A percentile compares a stretch with the other conserved stretches of the same genome.
These are phyloP conservation scores for Isaurus tuberculatus DNA, from an alignment of 92 coral and sea anemone species.

Conservation along the genomic window DNA sequence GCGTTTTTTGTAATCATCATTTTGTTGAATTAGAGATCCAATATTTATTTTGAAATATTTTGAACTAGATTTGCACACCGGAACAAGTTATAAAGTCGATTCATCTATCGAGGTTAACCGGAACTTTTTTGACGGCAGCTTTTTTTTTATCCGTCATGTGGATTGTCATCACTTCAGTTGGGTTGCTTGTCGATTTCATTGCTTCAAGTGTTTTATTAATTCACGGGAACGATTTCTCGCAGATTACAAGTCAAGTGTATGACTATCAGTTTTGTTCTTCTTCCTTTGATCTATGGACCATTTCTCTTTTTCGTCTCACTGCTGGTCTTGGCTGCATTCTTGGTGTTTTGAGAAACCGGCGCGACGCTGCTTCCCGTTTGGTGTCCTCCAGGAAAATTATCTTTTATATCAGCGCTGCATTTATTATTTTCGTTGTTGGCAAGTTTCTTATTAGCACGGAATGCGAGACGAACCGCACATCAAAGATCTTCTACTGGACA, in stretches of 20 bases:
- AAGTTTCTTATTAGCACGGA: constrained; percentile 92
- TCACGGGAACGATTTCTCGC: constrained; percentile 73
- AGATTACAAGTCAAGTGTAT: constrained; percentile 35
- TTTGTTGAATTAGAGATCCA: too few relatives aligned
- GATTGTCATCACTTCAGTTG: constrained; percentile 20
- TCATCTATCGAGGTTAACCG: neutral
- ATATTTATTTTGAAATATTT: neutral
- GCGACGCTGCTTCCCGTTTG: constrained; percentile 77
- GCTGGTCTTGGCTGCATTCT: constrained; percentile 73
- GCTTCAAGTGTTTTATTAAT: constrained; percentile 65
- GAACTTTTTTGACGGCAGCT: neutral
- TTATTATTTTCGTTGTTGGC: constrained; percentile 67
- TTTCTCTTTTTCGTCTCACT: constrained; percentile 67
- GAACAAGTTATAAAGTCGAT: neutral
- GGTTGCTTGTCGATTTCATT: constrained; percentile 60
- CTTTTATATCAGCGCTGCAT: constrained; percentile 59
- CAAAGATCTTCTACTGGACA: constrained; percentile 79
- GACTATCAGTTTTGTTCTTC: constrained; percentile 80
- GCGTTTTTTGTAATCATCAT: too few relatives aligned
- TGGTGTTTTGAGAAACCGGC: constrained; percentile 64
- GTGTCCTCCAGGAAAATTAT: constrained; percentile 60
- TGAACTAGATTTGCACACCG: neutral
- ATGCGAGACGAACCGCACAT: constrained; percentile 53
- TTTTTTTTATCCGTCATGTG: neutral
- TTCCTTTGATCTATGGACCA: constrained; percentile 84